Evolutionary conservation across 2,113 vertebrate species (phyloP), one percentile per base, ranked within the genome.

Genomic region (Hyaena hyaena): DNA sequence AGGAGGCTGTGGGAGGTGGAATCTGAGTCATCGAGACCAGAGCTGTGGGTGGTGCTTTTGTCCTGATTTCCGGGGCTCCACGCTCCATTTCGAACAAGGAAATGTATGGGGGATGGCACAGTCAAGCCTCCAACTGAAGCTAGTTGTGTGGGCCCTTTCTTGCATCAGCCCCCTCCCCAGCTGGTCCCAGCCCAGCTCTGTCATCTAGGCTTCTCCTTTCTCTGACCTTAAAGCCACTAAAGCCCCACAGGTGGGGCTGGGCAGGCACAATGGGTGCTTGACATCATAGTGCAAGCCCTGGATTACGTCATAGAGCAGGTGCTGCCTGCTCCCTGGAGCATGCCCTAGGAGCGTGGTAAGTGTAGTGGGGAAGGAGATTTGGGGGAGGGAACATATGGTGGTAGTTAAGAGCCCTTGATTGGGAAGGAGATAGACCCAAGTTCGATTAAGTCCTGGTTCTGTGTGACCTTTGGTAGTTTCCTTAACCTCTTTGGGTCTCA

Each of bases 31-130:
- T 97, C 93, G 26, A 89, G 96, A 97, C 96, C 96, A 98, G 96
- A 97, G 84, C 97, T 96, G 98, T 98, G 97, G 98, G 98, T 97
- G 97, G 97, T 98, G 97, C 98, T 98, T 98, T 97, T 98, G 98
- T 98, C 97, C 97, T 97, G 96, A 94, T 98, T 98, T 98, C 98
- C 97, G 92, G 97, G 92, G 95, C 97, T 97, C 76, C 28, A 45
- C 1, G 77, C 97, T 97, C 92, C 92, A 88, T 97, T 97, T 98
- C 0, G 5, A 97, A 95, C 73, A 92, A 94, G 96, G 84, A 96
- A 95, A 93, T 80, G 33, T 65, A 87, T 10, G 73, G 81, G 95
- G 91, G 85, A 21, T 55, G 88, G 94, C 96, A 83, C 63, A 80
- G 77, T 63, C 76, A 68, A 71, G 45, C 81, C 17, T 63, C 77